phyloP scores from a whole-genome alignment of 2,888 invertebrate species.

The Resseliella maxima region DNA sequence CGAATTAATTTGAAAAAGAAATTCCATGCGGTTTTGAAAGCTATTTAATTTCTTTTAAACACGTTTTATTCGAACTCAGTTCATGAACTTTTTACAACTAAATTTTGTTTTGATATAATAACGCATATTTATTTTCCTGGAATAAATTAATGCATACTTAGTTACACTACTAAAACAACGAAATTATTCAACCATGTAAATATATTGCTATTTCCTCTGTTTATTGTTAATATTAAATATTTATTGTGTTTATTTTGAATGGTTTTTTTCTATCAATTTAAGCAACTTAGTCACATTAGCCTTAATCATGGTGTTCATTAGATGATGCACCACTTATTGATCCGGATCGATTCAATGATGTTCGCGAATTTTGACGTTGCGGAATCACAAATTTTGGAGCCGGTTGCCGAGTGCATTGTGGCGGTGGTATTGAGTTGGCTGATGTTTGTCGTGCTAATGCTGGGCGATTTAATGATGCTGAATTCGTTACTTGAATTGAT shows the following conservation, averaged over 20 bases:
- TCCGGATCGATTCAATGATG: conserved; percentile 60
- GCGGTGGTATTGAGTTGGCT: conserved; percentile 65
- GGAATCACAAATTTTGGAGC: conserved; percentile 67
- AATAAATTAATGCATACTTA: background rate
- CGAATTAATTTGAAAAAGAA: too few relatives aligned
- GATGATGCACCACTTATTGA: conserved; percentile 58
- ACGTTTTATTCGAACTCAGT: background rate
- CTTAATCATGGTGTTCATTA: too few relatives aligned
- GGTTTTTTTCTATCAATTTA: background rate
- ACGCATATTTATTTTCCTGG: background rate
- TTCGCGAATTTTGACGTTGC: conserved; percentile 63
- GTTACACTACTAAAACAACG: background rate
- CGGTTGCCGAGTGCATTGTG: conserved; percentile 66
- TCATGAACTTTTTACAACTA: background rate
- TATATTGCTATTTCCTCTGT: conserved; percentile 8
- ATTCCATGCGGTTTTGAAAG: too few relatives aligned
- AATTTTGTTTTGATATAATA: background rate
- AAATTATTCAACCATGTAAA: conserved; percentile 1
- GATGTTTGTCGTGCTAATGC: conserved; percentile 65
- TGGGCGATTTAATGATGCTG: conserved; percentile 59
- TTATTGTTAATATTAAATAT: background rate
- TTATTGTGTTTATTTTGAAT: background rate
- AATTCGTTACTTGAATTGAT: conserved; percentile 58
- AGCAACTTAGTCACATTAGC: background rate
- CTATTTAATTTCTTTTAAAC: background rate